These are phyloP conservation scores for Xanthia togata DNA, from an alignment of 2,888 invertebrate genomes.

Conservation along the genomic window DNA sequence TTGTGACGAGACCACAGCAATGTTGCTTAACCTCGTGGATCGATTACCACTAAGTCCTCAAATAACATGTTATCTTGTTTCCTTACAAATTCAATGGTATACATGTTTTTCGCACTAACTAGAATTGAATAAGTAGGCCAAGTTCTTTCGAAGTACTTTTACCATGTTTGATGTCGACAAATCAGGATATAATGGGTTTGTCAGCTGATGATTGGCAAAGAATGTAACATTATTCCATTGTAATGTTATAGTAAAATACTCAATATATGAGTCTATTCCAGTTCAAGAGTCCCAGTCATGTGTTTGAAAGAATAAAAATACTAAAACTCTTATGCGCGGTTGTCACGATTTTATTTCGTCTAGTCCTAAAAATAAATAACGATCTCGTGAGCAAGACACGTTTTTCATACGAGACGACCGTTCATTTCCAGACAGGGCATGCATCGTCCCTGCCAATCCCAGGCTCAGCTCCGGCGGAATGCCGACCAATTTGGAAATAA, in stretches of 20 bases:
- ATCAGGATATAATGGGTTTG: slow-evolving; percentile 17
- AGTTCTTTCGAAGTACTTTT: slow-evolving; percentile 43
- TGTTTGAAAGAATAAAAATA: background rate
- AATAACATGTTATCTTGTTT: slow-evolving; percentile 43
- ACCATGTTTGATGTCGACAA: slow-evolving; percentile 30
- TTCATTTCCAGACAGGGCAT: slow-evolving; percentile 32
- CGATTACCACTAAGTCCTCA: slow-evolving; percentile 31
- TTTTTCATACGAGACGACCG: slow-evolving; percentile 22
- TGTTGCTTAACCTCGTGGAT: slow-evolving; percentile 31
- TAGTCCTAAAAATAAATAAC: slow-evolving; percentile 38
- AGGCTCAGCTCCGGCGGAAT: slow-evolving; percentile 36
- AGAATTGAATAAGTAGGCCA: slow-evolving; percentile 42
- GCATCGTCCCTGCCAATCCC: slow-evolving; percentile 32
- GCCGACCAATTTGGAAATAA: slow-evolving; percentile 59
- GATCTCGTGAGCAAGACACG: slow-evolving; percentile 47
- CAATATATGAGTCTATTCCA: background rate
- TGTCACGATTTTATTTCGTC: slow-evolving; percentile 28
- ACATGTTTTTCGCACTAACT: slow-evolving; percentile 34
- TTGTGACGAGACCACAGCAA: background rate
- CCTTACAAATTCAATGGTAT: slow-evolving; percentile 28
- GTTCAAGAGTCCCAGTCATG: background rate
- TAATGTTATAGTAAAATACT: background rate
- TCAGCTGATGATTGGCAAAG: background rate
- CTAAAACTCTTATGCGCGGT: background rate
- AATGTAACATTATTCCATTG: background rate